Conservation (phyloP, 1,140 invertebrate species). For the Paracyclopina nana region DNA sequence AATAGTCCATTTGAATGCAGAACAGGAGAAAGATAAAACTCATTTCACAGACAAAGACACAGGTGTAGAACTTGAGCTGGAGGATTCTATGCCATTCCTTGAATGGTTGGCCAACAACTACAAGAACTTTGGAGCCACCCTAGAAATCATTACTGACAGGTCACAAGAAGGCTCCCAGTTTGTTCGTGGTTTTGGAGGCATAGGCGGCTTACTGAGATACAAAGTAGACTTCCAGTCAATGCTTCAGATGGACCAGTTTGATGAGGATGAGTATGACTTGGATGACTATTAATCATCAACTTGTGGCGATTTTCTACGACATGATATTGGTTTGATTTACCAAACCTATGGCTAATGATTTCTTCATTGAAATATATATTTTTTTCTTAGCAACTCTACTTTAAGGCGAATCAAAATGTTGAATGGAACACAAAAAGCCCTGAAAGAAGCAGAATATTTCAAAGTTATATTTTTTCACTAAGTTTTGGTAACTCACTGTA, state of each 20-base stretch:
- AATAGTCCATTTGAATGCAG: slow-evolving; percentile 78
- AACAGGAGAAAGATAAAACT: slow-evolving; percentile 95
- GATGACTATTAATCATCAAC: slow-evolving; percentile 17
- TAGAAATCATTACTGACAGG: slow-evolving; percentile 98
- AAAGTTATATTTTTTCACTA: too few relatives aligned
- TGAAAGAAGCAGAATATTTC: too few relatives aligned
- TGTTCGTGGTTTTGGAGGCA: slow-evolving; percentile 95
- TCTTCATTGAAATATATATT: too few relatives aligned
- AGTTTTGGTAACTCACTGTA: too few relatives aligned
- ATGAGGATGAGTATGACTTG: slow-evolving; percentile 15
- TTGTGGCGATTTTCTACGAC: too few relatives aligned
- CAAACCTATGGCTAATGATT: too few relatives aligned
- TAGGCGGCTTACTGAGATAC: slow-evolving; percentile 95
- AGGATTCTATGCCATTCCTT: slow-evolving; percentile 81
- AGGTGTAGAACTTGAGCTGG: slow-evolving; percentile 89
- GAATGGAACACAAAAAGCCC: too few relatives aligned
- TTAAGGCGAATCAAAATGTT: too few relatives aligned
- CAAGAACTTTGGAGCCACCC: slow-evolving; percentile 91
- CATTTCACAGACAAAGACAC: slow-evolving; percentile 89
- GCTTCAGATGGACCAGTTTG: slow-evolving; percentile 10
- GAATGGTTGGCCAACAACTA: slow-evolving; percentile 99
- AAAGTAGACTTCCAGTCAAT: slow-evolving; percentile 96
- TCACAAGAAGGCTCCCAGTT: slow-evolving; percentile 99
- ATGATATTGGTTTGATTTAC: too few relatives aligned
- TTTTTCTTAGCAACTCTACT: too few relatives aligned